phyloP scores from a whole-genome alignment of 2,888 invertebrate genomes.

The Eilema caniola region DNA sequence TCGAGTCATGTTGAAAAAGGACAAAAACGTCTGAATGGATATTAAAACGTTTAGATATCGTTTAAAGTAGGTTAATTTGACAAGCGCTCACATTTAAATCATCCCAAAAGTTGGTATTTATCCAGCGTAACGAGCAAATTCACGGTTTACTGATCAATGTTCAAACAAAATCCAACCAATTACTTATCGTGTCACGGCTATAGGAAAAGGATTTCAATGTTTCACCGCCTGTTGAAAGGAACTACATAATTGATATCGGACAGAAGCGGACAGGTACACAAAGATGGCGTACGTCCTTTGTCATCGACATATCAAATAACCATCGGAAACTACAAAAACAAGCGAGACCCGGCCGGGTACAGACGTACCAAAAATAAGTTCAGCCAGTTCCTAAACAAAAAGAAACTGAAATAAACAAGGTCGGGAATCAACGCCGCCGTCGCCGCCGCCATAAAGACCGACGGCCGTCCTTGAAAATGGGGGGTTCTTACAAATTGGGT shows the following conservation, averaged over 20 bases:
- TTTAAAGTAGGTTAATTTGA: constrained; percentile 51
- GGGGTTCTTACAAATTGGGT: constrained; percentile 88
- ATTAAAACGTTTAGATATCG: constrained; percentile 40
- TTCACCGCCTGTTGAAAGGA: constrained; percentile 62
- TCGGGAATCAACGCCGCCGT: constrained; percentile 86
- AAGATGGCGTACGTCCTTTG: constrained; percentile 58
- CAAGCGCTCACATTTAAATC: constrained; percentile 55
- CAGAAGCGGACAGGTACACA: constrained; percentile 53
- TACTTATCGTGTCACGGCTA: constrained; percentile 66
- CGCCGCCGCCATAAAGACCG: constrained; percentile 87
- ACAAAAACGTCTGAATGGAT: constrained; percentile 27
- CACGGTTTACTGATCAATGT: constrained; percentile 68
- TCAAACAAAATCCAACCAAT: constrained; percentile 74
- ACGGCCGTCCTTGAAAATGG: constrained; percentile 87
- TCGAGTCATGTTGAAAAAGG: constrained; percentile 30
- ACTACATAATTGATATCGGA: constrained; percentile 69
- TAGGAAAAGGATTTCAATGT: constrained; percentile 64
- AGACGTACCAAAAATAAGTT: constrained; percentile 82
- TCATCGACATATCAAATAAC: constrained; percentile 63
- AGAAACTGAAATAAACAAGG: constrained; percentile 87
- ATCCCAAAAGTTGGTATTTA: constrained; percentile 63
- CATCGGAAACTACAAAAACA: constrained; percentile 70
- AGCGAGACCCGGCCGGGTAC: constrained; percentile 71
- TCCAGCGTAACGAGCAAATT: constrained; percentile 67
- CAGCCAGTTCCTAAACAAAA: constrained; percentile 86